Evolutionary conservation across 23 tunicate species (phyloP).

Genomic region (Ciona savignyi): DNA sequence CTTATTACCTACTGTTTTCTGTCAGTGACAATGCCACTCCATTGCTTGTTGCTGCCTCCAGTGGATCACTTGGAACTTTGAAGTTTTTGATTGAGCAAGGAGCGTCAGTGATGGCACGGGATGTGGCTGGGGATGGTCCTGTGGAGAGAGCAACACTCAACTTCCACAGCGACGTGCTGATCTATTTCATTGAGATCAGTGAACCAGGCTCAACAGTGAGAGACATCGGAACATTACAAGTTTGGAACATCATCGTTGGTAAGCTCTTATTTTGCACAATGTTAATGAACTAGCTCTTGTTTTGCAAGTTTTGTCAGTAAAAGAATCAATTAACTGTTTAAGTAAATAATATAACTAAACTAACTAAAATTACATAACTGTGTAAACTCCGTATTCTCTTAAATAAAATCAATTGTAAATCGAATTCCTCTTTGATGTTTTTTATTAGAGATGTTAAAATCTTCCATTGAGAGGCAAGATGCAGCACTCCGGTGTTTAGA

Average conservation of each 20-base stretch:
- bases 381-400: too few species aligned
- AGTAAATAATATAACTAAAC: too few species aligned
- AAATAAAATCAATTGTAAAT: neutral
- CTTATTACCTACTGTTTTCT: too few species aligned
- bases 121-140: slow-evolving; percentile 38
- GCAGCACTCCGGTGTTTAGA: slow-evolving; percentile 79
- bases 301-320: too few species aligned
- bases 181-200: slow-evolving; percentile 28
- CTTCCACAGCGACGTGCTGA: slow-evolving; percentile 50
- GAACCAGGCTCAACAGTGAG: neutral
- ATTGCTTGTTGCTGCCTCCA: slow-evolving; percentile 72
- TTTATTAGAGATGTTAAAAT: slow-evolving; percentile 41
- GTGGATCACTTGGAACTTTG: slow-evolving; percentile 47
- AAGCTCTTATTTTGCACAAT: slow-evolving; percentile 6
- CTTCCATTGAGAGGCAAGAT: slow-evolving; percentile 50
- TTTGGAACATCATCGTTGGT: slow-evolving; percentile 75
- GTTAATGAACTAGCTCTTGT: neutral
- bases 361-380: too few species aligned
- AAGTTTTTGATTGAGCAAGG: slow-evolving; percentile 53
- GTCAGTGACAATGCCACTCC: slow-evolving; percentile 81
- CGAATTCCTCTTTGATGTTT: neutral
- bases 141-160: slow-evolving; percentile 53
- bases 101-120: slow-evolving; percentile 38
- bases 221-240: neutral
- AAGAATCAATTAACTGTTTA: too few species aligned